A percentile compares a stretch with the other conserved stretches of the same genome.
Evolutionary conservation across 2,113 vertebrate genomes (phyloP).

Genomic region (Acinonyx jubatus): DNA sequence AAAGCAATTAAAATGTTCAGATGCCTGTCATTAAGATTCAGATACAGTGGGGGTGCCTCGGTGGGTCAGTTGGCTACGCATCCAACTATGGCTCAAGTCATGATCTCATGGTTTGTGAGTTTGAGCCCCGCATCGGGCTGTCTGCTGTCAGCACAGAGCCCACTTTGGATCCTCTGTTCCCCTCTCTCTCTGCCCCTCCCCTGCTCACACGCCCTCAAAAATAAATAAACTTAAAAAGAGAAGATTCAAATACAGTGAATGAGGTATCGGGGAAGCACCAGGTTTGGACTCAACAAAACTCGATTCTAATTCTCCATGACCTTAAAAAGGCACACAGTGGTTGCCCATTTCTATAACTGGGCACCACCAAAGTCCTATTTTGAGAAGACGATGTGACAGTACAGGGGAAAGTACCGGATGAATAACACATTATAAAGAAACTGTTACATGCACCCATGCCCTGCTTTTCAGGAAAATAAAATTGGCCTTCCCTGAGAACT

Average conservation of each 20-base stretch:
- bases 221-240: neutral
- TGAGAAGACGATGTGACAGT: neutral
- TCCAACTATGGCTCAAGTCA: no score
- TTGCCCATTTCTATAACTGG: neutral
- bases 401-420: neutral
- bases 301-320: neutral
- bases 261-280: neutral
- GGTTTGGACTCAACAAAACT: neutral
- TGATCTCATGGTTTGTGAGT: no score
- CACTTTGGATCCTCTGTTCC: no score
- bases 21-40: neutral
- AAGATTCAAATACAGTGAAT: neutral
- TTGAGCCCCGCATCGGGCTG: no score
- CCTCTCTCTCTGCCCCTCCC: no score
- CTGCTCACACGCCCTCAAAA: no score
- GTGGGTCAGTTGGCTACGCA: no score
- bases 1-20: constrained; percentile 11
- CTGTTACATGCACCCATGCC: neutral
- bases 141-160: no score
- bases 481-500: neutral
- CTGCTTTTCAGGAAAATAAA: neutral
- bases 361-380: neutral
- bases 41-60: neutral
- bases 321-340: neutral
- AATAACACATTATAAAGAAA: neutral